Evolutionary conservation across 1,140 invertebrate species (phyloP).

Genomic region (Papilio dardanus): DNA sequence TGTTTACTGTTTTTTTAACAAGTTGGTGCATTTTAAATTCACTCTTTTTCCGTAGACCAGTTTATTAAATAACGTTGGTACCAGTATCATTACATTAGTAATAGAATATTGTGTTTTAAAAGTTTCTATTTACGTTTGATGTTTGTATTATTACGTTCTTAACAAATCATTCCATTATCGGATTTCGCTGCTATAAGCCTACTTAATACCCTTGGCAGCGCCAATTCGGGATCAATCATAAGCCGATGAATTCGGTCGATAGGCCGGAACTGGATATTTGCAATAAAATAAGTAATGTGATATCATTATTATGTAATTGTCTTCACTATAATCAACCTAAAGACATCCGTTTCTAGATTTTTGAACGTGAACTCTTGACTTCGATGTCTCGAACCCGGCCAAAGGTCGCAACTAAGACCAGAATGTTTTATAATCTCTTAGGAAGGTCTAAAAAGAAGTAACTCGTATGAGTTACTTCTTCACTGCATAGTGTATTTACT

Average conservation of each 20-base stretch:
- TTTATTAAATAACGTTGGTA: no score
- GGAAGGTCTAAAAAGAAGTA: background rate
- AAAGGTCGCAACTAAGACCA: background rate
- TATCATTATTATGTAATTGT: background rate
- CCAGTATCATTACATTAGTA: background rate
- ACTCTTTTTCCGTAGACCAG: no score
- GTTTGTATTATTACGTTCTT: background rate
- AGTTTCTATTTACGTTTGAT: background rate
- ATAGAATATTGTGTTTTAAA: background rate
- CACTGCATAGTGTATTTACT: background rate
- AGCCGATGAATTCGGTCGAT: constrained; percentile 17
- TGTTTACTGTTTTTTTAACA: constrained; percentile 2
- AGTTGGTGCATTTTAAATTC: background rate
- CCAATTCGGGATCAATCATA: constrained; percentile 12
- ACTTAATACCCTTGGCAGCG: constrained; percentile 28
- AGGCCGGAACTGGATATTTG: background rate
- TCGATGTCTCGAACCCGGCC: background rate
- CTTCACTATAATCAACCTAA: background rate
- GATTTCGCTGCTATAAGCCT: constrained; percentile 20
- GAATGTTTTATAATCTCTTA: background rate
- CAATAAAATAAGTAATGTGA: background rate
- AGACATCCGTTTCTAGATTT: background rate
- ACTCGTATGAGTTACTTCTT: no score
- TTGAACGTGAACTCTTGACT: background rate
- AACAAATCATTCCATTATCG: constrained; percentile 16